phyloP scores from a whole-genome alignment of 1,140 invertebrate genomes.

The Agraylea sexmaculata region DNA sequence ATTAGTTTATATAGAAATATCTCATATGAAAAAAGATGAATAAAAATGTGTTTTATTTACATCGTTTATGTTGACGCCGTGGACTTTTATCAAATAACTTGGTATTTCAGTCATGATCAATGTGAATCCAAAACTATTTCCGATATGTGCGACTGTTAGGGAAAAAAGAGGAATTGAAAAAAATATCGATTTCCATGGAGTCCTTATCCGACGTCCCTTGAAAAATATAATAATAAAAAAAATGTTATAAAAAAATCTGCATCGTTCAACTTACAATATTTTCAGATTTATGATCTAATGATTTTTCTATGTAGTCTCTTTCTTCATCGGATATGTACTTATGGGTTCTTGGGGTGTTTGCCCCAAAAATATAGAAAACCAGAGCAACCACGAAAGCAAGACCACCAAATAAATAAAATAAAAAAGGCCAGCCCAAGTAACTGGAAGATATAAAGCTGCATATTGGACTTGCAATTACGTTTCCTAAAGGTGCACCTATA shows the following conservation, averaged over 20 bases:
- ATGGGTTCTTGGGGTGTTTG: conserved; percentile 14
- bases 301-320: conserved; percentile 12
- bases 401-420: conserved; percentile 16
- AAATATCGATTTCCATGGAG: conserved; percentile 9
- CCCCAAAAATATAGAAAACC: conserved; percentile 10
- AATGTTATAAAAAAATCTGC: neutral
- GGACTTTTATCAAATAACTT: conserved; percentile 5
- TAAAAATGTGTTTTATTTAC: conserved; percentile 5
- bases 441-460: too few relatives aligned
- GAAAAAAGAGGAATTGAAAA: conserved; percentile 2
- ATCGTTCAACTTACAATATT: conserved; percentile 1
- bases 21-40: neutral
- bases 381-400: conserved; percentile 4
- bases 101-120: conserved; percentile 10
- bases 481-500: too few relatives aligned
- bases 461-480: too few relatives aligned
- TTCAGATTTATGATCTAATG: conserved; percentile 6
- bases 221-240: conserved; percentile 5
- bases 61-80: conserved; percentile 3
- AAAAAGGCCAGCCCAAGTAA: conserved; percentile 17
- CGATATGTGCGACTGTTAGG: conserved; percentile 4
- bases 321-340: conserved; percentile 12
- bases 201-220: conserved; percentile 5
- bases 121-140: conserved; percentile 8
- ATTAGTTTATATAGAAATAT: neutral